phyloP scores from a whole-genome alignment of 2,113 vertebrate species.

The Pangasianodon gigas region DNA sequence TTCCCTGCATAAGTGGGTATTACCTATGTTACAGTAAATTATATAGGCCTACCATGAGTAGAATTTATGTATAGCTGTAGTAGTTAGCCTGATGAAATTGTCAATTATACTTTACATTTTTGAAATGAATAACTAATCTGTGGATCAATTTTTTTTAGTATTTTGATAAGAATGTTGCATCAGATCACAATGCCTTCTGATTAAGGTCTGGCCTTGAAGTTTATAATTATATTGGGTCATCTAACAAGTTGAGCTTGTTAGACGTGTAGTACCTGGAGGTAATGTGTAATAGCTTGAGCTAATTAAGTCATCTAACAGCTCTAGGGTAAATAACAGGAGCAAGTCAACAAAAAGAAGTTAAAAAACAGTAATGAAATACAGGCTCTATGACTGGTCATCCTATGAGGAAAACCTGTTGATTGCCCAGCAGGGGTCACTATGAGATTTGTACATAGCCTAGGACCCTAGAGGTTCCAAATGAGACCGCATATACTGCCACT shows the following conservation, averaged over 20 bases:
- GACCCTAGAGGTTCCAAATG: not conserved
- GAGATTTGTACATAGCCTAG: conserved; percentile 2
- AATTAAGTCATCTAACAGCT: not conserved
- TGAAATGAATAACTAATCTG: not conserved
- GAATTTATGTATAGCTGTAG: not conserved
- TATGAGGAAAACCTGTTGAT: conserved; percentile 35
- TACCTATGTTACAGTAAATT: not conserved
- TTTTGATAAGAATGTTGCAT: no score
- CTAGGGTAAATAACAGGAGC: not conserved
- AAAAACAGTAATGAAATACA: not conserved
- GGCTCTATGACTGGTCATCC: not conserved
- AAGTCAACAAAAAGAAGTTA: not conserved
- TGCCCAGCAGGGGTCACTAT: conserved; percentile 43
- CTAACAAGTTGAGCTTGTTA: not conserved
- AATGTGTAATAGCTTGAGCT: not conserved
- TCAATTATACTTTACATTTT: not conserved
- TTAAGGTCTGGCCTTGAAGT: not conserved
- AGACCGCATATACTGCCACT: not conserved
- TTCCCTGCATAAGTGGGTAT: not conserved
- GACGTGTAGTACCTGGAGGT: not conserved
- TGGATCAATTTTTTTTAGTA: not conserved
- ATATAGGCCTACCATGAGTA: not conserved
- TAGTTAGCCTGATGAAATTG: not conserved
- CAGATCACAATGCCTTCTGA: not conserved
- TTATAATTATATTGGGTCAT: not conserved